Conservation (phyloP, 2,113 vertebrate species). For the Toxostoma redivivum region DNA sequence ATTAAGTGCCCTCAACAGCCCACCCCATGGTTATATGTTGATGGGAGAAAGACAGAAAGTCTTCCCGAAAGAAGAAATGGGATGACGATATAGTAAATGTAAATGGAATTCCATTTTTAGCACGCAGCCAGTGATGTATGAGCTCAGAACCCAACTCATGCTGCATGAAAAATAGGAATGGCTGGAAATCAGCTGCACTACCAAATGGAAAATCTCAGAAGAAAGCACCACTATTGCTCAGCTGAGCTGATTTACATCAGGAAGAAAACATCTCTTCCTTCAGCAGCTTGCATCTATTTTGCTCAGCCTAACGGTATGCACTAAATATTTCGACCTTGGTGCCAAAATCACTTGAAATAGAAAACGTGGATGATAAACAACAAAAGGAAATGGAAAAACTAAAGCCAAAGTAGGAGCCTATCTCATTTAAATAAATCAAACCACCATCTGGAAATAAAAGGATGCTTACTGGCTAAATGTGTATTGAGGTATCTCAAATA, state of each 20-base stretch:
- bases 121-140: conserved; percentile 28
- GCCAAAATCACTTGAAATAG: not conserved
- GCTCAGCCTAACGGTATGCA: not conserved
- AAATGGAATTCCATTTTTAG: conserved; percentile 53
- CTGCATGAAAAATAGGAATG: conserved; percentile 20
- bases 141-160: not conserved
- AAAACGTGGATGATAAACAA: not conserved
- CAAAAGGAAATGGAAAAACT: not conserved
- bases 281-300: not conserved
- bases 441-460: not conserved
- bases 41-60: not conserved
- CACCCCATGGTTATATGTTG: not conserved
- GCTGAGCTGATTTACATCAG: not conserved
- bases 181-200: conserved; percentile 8
- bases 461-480: not conserved
- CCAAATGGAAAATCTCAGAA: conserved; percentile 26
- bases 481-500: not conserved
- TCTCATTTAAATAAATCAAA: not conserved
- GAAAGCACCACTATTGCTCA: not conserved
- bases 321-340: not conserved
- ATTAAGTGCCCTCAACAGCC: not conserved
- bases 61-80: not conserved
- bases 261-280: not conserved
- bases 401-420: not conserved
- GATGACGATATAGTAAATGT: conserved; percentile 18